Percentiles rank a stretch among this genome's conserved stretches.
These are phyloP conservation scores for Rhagoletis zephyria DNA, from an alignment of 1,140 invertebrate species.

Conservation along the genomic window DNA sequence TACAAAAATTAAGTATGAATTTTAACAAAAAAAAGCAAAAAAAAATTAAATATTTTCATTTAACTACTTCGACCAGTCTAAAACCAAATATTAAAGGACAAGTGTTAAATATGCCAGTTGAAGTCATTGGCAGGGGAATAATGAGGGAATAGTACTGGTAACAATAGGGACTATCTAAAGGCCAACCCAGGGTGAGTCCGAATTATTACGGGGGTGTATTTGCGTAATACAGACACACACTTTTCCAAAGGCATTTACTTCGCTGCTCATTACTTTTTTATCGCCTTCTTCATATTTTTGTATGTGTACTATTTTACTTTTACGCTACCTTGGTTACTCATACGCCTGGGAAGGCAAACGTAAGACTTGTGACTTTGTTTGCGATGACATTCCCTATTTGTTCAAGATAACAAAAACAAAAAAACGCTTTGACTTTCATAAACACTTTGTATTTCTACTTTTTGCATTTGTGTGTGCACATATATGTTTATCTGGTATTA, in stretches of 20 bases:
- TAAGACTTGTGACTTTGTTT: background rate
- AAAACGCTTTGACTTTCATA: conserved; percentile 6
- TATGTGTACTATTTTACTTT: no score
- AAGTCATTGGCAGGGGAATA: no score
- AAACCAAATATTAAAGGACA: no score
- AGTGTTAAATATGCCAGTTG: no score
- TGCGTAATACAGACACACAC: background rate
- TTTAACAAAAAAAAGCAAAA: no score
- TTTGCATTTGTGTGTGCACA: background rate
- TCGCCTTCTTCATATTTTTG: background rate
- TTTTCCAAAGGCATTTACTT: background rate
- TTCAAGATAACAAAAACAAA: background rate
- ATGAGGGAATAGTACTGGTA: no score
- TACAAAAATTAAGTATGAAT: no score
- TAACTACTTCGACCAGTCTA: no score
- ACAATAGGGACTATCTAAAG: no score
- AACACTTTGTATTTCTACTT: background rate
- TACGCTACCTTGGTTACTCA: conserved; percentile 21
- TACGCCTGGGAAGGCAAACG: background rate
- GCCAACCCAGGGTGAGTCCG: no score
- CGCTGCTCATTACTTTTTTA: background rate
- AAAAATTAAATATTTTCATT: no score
- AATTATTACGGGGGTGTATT: no score
- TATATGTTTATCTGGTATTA: background rate
- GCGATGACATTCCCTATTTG: background rate